Evolutionary conservation across 1,140 invertebrate species (phyloP).

Genomic region (Drosophila fuyamai): DNA sequence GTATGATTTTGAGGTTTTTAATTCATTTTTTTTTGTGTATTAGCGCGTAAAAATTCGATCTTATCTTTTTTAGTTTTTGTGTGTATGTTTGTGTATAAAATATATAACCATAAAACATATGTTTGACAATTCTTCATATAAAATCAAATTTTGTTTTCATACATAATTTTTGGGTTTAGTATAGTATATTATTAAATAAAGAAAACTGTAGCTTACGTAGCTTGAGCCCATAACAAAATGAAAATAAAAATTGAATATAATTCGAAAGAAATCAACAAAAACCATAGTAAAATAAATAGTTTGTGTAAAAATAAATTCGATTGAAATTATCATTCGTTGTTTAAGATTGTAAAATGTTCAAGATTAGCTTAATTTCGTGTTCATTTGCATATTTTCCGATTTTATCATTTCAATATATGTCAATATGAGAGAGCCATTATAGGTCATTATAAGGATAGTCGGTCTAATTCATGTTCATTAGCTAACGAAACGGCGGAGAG

Average conservation of each 20-base stretch:
- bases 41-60: conserved; percentile 43
- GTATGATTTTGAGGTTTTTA: conserved; percentile 67
- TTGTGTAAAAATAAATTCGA: conserved; percentile 56
- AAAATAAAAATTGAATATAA: conserved; percentile 39
- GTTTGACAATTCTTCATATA: conserved; percentile 76
- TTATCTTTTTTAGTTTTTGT: conserved; percentile 16
- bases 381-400: conserved; percentile 10
- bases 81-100: conserved; percentile 51
- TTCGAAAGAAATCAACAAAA: conserved; percentile 21
- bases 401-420: conserved; percentile 4
- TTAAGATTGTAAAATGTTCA: conserved; percentile 45
- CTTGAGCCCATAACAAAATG: conserved; percentile 73
- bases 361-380: conserved; percentile 23
- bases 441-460: conserved; percentile 7
- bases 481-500: conserved; percentile 2
- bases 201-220: conserved; percentile 75
- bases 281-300: conserved; percentile 35
- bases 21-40: conserved; percentile 53
- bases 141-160: conserved; percentile 70
- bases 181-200: conserved; percentile 48
- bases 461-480: background rate
- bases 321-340: conserved; percentile 39
- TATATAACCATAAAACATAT: conserved; percentile 74
- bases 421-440: conserved; percentile 16
- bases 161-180: conserved; percentile 69